Conservation (phyloP, 2,888 invertebrate species). For the Eupithecia subumbrata region DNA sequence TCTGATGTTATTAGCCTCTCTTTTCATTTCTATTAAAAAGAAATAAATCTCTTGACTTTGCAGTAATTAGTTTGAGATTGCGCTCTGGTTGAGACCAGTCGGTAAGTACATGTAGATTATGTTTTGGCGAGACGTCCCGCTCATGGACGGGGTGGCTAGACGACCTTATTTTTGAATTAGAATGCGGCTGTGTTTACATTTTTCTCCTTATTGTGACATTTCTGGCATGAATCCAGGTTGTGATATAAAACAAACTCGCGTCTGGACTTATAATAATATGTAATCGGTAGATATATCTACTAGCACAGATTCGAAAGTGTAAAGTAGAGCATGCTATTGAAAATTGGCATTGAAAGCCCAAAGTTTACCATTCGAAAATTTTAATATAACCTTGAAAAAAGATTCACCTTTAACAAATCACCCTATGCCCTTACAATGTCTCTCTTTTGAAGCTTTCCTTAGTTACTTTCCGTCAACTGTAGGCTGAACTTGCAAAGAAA, state of each 20-base stretch:
- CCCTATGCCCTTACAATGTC: neutral
- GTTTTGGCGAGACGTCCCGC: slow-evolving; percentile 71
- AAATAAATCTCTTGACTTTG: neutral
- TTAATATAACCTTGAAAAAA: neutral
- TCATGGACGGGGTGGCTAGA: slow-evolving; percentile 55
- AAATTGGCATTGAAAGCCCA: slow-evolving; percentile 4
- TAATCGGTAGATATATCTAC: slow-evolving; percentile 26
- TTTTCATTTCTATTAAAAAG: neutral
- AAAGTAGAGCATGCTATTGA: slow-evolving; percentile 18
- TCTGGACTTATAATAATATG: slow-evolving; percentile 47
- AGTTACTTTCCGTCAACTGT: neutral
- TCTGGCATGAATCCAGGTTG: slow-evolving; percentile 74
- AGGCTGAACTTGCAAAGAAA: neutral
- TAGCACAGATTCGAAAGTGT: slow-evolving; percentile 16
- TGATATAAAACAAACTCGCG: slow-evolving; percentile 66
- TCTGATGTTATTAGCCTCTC: neutral
- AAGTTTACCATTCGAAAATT: neutral
- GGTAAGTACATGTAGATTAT: slow-evolving; percentile 55
- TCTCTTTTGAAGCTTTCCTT: neutral
- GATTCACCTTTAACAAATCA: neutral
- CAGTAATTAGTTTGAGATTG: slow-evolving; percentile 44
- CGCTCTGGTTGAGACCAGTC: neutral
- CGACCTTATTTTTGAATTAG: slow-evolving; percentile 79
- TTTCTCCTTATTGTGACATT: slow-evolving; percentile 78
- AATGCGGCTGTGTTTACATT: slow-evolving; percentile 81